Evolutionary conservation across 2,113 vertebrate genomes (phyloP), one percentile per base, ranked within the genome.

Genomic region (Cavia aperea): DNA sequence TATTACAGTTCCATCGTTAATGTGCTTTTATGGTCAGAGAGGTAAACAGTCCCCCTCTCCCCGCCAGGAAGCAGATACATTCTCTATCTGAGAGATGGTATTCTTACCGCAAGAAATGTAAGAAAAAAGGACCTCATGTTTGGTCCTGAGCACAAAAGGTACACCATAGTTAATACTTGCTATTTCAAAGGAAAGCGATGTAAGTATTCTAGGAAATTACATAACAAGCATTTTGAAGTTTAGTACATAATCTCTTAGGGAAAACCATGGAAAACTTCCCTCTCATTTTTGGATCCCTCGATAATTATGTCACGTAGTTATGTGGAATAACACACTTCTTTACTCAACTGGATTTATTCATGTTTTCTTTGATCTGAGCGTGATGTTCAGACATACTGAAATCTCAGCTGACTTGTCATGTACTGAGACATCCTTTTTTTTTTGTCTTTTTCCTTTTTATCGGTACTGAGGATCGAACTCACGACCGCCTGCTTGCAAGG

Each of bases 141-240:
- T 72, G n/a, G 13, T 75, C 66, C 56, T 94, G 26, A 90, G 51
- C 33, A 65, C n/a, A 91, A 19, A 73, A 66, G 43, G 1, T 72
- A 31, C 7, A 7, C 43, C 63, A 81, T 65, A 2, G 16, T 29
- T 83, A 86, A 36, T 65, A 31, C 62, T 84, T 63, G 49, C 7
- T 72, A 62, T 84, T 89, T 29, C 83, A 65, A 94, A 70, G 78
- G 90, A 87, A 95, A 66, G 15, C 54, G 51, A 51, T 63, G 4
- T 10, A 88, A 88, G 26, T 92, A 62, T 46, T 63, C 15, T 56
- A 86, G 24, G n/a, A 62, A n/a, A 23, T 63, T 19, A 79, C 43
- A 46, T 0, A 82, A 26, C 15, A 86, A 39, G 85, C 15, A 66
- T 78, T 83, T 81, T 73, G 58, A 78, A 84, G 72, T 86, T 29